Evolutionary conservation across 2,888 invertebrate species (phyloP).

Genomic region (Eupeodes luniger): DNA sequence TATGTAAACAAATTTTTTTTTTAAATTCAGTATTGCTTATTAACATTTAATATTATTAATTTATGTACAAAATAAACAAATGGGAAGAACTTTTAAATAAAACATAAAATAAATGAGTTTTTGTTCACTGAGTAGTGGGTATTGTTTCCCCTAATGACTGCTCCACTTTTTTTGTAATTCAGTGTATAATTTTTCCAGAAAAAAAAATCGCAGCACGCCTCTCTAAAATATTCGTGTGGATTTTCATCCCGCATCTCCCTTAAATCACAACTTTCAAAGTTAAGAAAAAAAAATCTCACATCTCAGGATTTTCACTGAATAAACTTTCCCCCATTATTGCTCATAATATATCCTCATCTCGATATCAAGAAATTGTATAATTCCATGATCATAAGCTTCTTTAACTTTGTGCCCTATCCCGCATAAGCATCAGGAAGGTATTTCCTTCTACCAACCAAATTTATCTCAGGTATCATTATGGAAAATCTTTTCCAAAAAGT

Average conservation of each 20-base stretch:
- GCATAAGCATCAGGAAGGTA: neutral
- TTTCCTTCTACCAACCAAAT: constrained; percentile 5
- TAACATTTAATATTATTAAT: no score
- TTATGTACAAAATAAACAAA: no score
- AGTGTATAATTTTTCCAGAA: no score
- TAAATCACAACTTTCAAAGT: neutral
- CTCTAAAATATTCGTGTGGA: no score
- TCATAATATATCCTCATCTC: constrained; percentile 36
- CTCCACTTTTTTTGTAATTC: no score
- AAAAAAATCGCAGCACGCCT: no score
- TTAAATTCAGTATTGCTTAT: no score
- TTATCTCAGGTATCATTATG: constrained; percentile 55
- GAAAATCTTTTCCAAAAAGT: constrained; percentile 54
- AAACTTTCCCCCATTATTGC: constrained; percentile 17
- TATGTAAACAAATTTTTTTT: no score
- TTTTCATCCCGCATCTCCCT: neutral
- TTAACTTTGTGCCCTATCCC: neutral
- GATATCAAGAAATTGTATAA: constrained; percentile 40
- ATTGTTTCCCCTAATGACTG: no score
- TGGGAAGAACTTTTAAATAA: no score
- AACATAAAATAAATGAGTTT: no score
- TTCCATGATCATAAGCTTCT: constrained; percentile 34
- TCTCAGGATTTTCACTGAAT: neutral
- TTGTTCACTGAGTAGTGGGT: no score
- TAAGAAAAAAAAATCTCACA: neutral